Percentiles rank a stretch among this genome's conserved stretches.
phyloP scores from a whole-genome alignment of 2,888 invertebrate species.

The Thereva nobilitata region DNA sequence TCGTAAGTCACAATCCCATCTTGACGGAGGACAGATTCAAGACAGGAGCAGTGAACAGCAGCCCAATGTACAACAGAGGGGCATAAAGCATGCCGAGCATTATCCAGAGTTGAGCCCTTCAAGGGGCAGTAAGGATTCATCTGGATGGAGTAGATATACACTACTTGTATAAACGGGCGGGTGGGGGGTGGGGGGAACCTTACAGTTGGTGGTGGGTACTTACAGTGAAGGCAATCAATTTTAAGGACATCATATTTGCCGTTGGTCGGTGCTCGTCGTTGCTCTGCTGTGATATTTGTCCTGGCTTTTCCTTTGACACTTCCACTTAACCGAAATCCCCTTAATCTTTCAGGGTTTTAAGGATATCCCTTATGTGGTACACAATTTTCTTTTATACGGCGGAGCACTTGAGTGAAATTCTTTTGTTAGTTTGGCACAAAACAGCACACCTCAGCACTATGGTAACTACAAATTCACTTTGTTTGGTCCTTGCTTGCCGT shows the following conservation, averaged over 20 bases:
- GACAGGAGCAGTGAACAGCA: background rate
- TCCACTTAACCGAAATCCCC: constrained; percentile 35
- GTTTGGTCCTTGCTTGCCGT: too few relatives aligned
- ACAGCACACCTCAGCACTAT: constrained; percentile 16
- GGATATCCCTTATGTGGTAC: constrained; percentile 18
- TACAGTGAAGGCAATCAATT: constrained; percentile 45
- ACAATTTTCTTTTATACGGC: constrained; percentile 29
- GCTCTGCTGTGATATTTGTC: constrained; percentile 23
- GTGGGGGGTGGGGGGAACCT: too few relatives aligned
- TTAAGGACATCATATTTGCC: constrained; percentile 45
- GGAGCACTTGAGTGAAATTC: constrained; percentile 14
- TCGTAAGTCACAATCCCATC: constrained; percentile 38
- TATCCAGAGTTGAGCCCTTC: constrained; percentile 11
- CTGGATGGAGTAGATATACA: constrained; percentile 14
- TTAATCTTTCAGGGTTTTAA: constrained; percentile 8
- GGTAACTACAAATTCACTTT: constrained; percentile 1
- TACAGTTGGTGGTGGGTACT: constrained; percentile 38
- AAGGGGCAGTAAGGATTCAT: constrained; percentile 17
- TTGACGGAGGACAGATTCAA: constrained; percentile 27
- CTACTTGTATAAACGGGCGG: background rate
- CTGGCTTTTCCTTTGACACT: constrained; percentile 37
- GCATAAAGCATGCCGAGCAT: constrained; percentile 3
- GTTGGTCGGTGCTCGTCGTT: constrained; percentile 3
- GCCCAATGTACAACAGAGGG: background rate
- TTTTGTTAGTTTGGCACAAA: constrained; percentile 18